Evolutionary conservation across 2,797 vertebrate genomes (phyloP).

Genomic region (Hyperoplus immaculatus): DNA sequence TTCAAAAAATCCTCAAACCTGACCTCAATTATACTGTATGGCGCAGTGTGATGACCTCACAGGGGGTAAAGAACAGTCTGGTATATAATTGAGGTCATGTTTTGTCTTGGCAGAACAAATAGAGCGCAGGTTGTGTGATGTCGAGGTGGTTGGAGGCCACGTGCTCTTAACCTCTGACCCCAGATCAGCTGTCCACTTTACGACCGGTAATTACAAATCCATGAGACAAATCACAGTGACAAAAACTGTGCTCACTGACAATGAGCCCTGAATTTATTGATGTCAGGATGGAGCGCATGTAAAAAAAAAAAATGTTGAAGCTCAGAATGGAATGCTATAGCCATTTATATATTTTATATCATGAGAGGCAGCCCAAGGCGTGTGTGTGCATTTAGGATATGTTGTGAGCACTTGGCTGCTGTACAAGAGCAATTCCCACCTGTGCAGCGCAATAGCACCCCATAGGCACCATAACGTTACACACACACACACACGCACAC

Average conservation of each 20-base stretch:
- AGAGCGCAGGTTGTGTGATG: conserved; percentile 14
- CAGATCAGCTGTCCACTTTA: neutral
- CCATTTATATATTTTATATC: too few species aligned
- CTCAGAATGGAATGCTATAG: neutral
- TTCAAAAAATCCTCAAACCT: conserved; percentile 5
- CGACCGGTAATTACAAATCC: conserved; percentile 26
- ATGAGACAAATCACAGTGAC: neutral
- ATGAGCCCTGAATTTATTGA: neutral
- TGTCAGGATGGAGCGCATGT: conserved; percentile 7
- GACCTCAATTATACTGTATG: conserved; percentile 54
- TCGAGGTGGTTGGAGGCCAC: neutral
- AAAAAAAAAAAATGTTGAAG: conserved; percentile 4
- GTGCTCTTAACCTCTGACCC: conserved; percentile 19
- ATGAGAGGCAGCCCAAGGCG: conserved; percentile 27
- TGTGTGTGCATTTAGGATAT: conserved; percentile 34
- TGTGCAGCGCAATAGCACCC: conserved; percentile 3
- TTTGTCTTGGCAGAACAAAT: conserved; percentile 34
- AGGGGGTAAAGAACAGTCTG: conserved; percentile 4
- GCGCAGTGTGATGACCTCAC: neutral
- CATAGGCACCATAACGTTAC: neutral
- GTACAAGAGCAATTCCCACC: conserved; percentile 29
- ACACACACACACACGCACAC: conserved; percentile 3
- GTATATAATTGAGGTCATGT: conserved; percentile 55
- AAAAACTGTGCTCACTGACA: neutral
- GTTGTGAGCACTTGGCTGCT: conserved; percentile 23